Evolutionary conservation across 1,140 invertebrate genomes (phyloP), one percentile per base, ranked within the genome.

Genomic region (Drosophila mojavensis): DNA sequence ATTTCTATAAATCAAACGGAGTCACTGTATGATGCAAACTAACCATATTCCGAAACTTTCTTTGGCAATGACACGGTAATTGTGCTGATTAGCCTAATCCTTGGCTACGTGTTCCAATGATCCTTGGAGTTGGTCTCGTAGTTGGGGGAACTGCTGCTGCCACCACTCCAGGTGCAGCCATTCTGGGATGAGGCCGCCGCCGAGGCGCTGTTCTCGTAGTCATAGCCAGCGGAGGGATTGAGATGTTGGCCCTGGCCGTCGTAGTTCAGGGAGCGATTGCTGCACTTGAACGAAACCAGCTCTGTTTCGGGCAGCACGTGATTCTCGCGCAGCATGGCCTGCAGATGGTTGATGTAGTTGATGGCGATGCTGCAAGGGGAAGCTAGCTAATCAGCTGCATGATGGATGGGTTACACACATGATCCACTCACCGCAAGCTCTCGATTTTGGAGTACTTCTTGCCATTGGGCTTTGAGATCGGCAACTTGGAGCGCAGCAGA

Each of bases 391-490:
- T 50, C 43, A 47, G 9, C 1, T 26, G 24, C 24, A 50, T 47
- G 17, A 9, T 17, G 33, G 7, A 50, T 9, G 43, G 1, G 0
- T 26, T 26, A 24, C 24, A 13, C 9, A 26, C 5, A 24, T 13
- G 20, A 13, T 26, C 4, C 15, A 63, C 89, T 73, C 93, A 97
- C 94, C 96, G 94, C 2, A 97, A 93, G 28, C 96, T 96, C 89
- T 97, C 97, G 65, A 97, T 97, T 93, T 97, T 97, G 1, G 96
- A 97, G 72, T 97, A 94, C 91, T 97, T 97, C 90, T 97, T 97
- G n/a, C 97, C 97, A 7, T 96, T 95, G 0, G 96, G 96, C 83
- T 97, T 97, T 50, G 94, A 95, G 43, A 95, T 94, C 1, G 97
- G 97, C 55, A 98, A 92, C 86, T 96, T 95, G 26, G 96, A 95